A percentile compares a stretch with the other conserved stretches of the same genome.
Evolutionary conservation across 2,888 invertebrate species (phyloP).

Genomic region (Galeopsomyia nigrocyanea): DNA sequence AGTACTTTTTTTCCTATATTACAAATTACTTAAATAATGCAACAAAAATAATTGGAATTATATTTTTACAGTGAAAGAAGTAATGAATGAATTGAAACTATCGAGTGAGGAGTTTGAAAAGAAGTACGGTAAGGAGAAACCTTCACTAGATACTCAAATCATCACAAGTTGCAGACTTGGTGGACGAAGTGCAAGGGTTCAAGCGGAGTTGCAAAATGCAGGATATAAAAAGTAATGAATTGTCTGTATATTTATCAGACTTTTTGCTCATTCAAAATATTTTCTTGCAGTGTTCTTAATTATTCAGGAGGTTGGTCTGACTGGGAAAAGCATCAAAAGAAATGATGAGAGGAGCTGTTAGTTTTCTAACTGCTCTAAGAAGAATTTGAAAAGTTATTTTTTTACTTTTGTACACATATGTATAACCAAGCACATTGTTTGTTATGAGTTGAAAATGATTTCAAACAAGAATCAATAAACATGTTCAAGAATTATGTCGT

Average conservation of each 20-base stretch:
- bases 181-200: conserved; percentile 75
- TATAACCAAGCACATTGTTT: too few relatives aligned
- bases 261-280: conserved; percentile 20
- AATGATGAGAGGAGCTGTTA: not conserved
- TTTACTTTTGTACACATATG: too few relatives aligned
- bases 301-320: conserved; percentile 75
- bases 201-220: conserved; percentile 72
- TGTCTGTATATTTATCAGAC: conserved; percentile 11
- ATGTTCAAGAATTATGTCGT: too few relatives aligned
- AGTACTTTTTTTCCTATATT: conserved; percentile 66
- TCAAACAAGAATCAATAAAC: too few relatives aligned
- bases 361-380: too few relatives aligned
- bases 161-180: conserved; percentile 81
- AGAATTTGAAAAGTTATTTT: too few relatives aligned
- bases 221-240: conserved; percentile 74
- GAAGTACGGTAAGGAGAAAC: conserved; percentile 74
- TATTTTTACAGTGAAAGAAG: conserved; percentile 71
- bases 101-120: conserved; percentile 72
- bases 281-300: conserved; percentile 71
- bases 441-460: too few relatives aligned
- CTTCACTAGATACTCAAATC: conserved; percentile 72
- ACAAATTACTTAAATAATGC: too few relatives aligned
- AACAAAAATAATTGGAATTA: too few relatives aligned
- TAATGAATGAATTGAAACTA: conserved; percentile 69
- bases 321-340: conserved; percentile 69